These are phyloP conservation scores for Nymphalis c-album DNA, from an alignment of 2,888 invertebrate species.

Conservation along the genomic window DNA sequence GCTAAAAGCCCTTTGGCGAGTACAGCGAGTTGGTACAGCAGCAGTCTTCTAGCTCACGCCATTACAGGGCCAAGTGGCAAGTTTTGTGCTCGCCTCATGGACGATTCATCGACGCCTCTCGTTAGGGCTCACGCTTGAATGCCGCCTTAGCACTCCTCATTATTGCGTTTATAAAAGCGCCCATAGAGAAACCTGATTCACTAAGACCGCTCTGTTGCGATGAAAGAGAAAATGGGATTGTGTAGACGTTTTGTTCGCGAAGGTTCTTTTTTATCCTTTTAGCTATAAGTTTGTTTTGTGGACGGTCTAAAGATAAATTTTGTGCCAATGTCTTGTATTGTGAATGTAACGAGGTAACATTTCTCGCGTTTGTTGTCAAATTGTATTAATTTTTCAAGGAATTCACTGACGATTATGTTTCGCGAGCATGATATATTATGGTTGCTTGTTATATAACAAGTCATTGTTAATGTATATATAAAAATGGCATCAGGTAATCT, in stretches of 20 bases:
- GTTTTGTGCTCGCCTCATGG: slow-evolving; percentile 76
- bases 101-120: slow-evolving; percentile 77
- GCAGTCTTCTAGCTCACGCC: slow-evolving; percentile 39
- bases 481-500: too few relatives aligned
- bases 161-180: slow-evolving; percentile 80
- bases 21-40: slow-evolving; percentile 36
- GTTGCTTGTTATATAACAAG: too few relatives aligned
- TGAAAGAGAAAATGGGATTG: slow-evolving; percentile 80
- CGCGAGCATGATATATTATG: too few relatives aligned
- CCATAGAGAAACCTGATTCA: slow-evolving; percentile 75
- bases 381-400: not conserved
- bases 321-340: slow-evolving; percentile 52
- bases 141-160: slow-evolving; percentile 78
- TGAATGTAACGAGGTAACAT: slow-evolving; percentile 56
- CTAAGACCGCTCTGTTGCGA: slow-evolving; percentile 68
- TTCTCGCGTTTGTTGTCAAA: slow-evolving; percentile 29
- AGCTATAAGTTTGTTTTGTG: slow-evolving; percentile 49
- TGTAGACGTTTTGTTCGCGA: slow-evolving; percentile 73
- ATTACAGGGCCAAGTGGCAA: slow-evolving; percentile 64
- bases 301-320: slow-evolving; percentile 53
- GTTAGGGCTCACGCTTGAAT: slow-evolving; percentile 74
- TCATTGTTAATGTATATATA: too few relatives aligned
- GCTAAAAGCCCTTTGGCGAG: slow-evolving; percentile 72
- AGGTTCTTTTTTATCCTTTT: slow-evolving; percentile 64
- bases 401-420: too few relatives aligned